phyloP scores from a whole-genome alignment of 2,113 vertebrate genomes.

The Regulus satrapa region DNA sequence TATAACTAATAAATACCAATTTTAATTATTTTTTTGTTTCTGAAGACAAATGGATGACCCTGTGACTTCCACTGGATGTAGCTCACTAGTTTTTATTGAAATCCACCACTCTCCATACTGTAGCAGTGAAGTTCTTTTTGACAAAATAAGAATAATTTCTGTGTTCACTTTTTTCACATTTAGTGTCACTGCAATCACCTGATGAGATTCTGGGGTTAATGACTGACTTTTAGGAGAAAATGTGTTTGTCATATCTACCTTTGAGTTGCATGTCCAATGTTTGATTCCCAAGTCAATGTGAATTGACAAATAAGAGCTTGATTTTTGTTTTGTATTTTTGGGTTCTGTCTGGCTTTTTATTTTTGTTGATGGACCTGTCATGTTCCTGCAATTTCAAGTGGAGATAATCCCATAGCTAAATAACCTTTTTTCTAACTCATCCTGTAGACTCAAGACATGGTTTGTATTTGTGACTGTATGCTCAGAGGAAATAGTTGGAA shows the following conservation, averaged over 20 bases:
- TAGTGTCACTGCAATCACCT: background rate
- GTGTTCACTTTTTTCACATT: background rate
- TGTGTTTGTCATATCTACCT: background rate
- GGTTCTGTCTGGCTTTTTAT: background rate
- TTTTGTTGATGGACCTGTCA: background rate
- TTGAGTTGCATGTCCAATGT: background rate
- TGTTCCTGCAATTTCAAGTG: background rate
- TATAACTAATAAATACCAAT: background rate
- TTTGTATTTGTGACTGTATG: background rate
- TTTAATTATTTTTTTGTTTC: background rate
- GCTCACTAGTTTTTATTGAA: background rate
- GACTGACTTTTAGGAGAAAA: background rate
- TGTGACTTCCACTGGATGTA: background rate
- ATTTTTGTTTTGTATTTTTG: background rate
- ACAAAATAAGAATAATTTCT: background rate
- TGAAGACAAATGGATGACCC: background rate
- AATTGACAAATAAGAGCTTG: background rate
- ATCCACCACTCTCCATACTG: background rate
- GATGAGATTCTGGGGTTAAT: background rate
- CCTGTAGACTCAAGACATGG: fast-evolving
- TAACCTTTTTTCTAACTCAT: background rate
- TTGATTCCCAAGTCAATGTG: background rate
- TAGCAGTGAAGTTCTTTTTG: background rate
- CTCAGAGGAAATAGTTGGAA: background rate
- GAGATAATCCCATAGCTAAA: background rate